These are phyloP conservation scores for Malacoctenus gilli DNA, from an alignment of 2,797 vertebrate species.

Conservation along the genomic window DNA sequence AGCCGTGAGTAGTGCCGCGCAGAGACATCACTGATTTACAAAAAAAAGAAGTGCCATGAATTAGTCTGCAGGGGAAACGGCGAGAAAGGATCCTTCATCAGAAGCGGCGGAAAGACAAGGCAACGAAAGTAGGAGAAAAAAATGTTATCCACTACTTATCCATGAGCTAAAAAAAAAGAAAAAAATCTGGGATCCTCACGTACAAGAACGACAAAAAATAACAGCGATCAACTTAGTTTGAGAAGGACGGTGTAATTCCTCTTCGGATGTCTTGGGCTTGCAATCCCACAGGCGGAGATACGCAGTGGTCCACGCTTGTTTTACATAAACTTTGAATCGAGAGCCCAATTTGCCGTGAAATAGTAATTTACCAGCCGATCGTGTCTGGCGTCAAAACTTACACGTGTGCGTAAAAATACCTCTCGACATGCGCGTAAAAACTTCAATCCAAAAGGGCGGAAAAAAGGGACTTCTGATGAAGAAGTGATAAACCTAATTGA, in stretches of 20 bases:
- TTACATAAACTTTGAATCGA: conserved; percentile 66
- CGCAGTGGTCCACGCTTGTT: conserved; percentile 75
- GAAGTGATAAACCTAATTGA: conserved; percentile 37
- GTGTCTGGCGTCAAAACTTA: conserved; percentile 26
- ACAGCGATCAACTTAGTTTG: conserved; percentile 73
- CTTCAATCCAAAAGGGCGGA: conserved; percentile 65
- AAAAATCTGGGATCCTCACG: conserved; percentile 67
- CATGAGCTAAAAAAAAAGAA: conserved; percentile 70
- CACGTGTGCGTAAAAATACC: conserved; percentile 43
- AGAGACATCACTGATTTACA: conserved; percentile 80
- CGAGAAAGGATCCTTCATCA: conserved; percentile 69
- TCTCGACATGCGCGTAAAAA: conserved; percentile 57
- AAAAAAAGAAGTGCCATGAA: conserved; percentile 75
- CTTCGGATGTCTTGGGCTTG: conserved; percentile 69
- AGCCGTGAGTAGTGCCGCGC: conserved; percentile 78
- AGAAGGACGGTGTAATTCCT: conserved; percentile 78
- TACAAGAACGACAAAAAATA: conserved; percentile 37
- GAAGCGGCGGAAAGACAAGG: conserved; percentile 61
- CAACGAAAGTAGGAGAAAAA: conserved; percentile 46
- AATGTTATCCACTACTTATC: conserved; percentile 81
- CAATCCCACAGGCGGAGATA: conserved; percentile 75
- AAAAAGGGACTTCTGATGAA: conserved; percentile 31
- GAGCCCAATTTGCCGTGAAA: conserved; percentile 48
- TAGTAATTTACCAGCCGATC: conserved; percentile 32
- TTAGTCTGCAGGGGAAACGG: conserved; percentile 67